Evolutionary conservation across 2,888 invertebrate species (phyloP).

Genomic region (Patella pellucida): DNA sequence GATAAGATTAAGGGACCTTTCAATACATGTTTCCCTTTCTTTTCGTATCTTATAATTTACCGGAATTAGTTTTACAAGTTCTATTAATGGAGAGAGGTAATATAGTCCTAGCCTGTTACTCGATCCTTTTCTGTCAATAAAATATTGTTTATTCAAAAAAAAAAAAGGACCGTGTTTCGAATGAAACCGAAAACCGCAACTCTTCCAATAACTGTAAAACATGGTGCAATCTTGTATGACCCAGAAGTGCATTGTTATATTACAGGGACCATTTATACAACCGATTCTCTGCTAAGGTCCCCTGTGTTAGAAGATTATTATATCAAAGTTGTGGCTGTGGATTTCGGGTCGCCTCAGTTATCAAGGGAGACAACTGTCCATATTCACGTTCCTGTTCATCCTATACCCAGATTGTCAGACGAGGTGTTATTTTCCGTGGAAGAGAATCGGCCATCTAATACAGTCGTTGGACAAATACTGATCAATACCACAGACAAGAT

Average conservation of each 20-base stretch:
- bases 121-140: too few species aligned
- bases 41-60: too few species aligned
- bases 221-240: too few species aligned
- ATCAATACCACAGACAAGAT: background rate
- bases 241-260: background rate
- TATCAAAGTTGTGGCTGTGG: constrained; percentile 33
- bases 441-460: background rate
- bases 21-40: too few species aligned
- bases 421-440: background rate
- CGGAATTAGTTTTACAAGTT: too few species aligned
- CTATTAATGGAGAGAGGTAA: too few species aligned
- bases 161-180: too few species aligned
- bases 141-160: too few species aligned
- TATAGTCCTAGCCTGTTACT: too few species aligned
- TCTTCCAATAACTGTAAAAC: too few species aligned
- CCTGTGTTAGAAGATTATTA: constrained; percentile 30
- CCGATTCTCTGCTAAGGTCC: constrained; percentile 30
- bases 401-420: constrained; percentile 28
- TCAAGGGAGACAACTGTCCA: constrained; percentile 26
- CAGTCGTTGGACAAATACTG: background rate
- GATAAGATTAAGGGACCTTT: too few species aligned
- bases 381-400: constrained; percentile 35
- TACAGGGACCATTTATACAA: constrained; percentile 35
- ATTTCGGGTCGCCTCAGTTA: constrained; percentile 35
- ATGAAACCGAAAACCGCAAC: too few species aligned